Evolutionary conservation across 2,113 vertebrate species (phyloP), one percentile per base, ranked within the genome.

Genomic region (Alethe diademata): DNA sequence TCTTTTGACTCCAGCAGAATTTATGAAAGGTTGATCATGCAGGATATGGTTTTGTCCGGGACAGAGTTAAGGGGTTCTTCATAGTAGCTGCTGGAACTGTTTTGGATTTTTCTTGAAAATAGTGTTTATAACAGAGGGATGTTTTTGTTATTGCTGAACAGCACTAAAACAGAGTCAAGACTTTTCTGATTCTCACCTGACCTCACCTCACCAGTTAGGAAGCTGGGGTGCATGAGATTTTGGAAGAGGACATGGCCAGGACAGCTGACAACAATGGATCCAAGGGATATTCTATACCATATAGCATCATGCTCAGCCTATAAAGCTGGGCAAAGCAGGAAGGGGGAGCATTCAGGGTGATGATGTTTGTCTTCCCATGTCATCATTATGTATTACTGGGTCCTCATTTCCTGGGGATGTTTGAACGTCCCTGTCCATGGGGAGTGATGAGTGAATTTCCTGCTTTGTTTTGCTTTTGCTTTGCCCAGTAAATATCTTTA

Each of bases 181-280:
- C 23, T 67, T 38, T 74, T 33, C 60, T 58, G 23, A 15, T 51
- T 81, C 53, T 74, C 33, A 40, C 40, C 40, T 40, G 13, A 51
- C 13, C 9, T 60, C 45, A 60, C 38, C 45, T 19, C 23, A 60
- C 5, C 6, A 67, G 28, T 24, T 9, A 67, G 29, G 24, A 40
- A 28, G 28, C 38, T 53, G 43, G 16, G 7, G 3, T 33, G n/a
- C 14, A 60, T 0, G 1, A 60, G 26, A 19, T 12, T 26, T 14
- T 48, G 19, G 38, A 28, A 45, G 19, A 28, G 19, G 33, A 25
- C 19, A 45, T 1, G 1, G 7, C 24, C 28, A 45, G 19, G 33
- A 43, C 33, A 60, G 23, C 33, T 66, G 51, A n/a, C 8, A 43
- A 15, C 18, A 51, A n/a, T 11, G 25, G 69, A 47, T 29, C 6